These are phyloP conservation scores for Drosophila cognata DNA, from an alignment of 2,888 invertebrate species.

Conservation along the genomic window DNA sequence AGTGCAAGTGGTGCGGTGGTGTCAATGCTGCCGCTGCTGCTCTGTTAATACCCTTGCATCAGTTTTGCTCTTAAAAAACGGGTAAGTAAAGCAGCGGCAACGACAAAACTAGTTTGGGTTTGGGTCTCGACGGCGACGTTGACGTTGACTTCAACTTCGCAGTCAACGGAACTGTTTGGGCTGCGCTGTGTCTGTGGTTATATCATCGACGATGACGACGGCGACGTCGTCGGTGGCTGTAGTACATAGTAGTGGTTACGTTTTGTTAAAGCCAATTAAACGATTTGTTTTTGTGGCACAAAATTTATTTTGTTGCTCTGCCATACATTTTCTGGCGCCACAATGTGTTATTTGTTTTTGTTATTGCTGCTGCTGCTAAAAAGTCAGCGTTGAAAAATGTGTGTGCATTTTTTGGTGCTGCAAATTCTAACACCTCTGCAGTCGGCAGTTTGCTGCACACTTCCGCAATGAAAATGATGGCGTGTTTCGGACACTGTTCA, in stretches of 20 bases:
- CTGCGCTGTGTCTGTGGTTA: slow-evolving; percentile 48
- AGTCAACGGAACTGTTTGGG: slow-evolving; percentile 71
- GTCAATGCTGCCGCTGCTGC: slow-evolving; percentile 25
- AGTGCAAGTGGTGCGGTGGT: slow-evolving; percentile 49
- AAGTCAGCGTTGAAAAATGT: slow-evolving; percentile 55
- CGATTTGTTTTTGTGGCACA: slow-evolving; percentile 74
- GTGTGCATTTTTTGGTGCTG: slow-evolving; percentile 29
- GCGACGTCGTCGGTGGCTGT: slow-evolving; percentile 46
- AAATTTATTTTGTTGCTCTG: slow-evolving; percentile 27
- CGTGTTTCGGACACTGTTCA: slow-evolving; percentile 35
- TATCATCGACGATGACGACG: slow-evolving; percentile 60
- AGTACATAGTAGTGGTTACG: slow-evolving; percentile 69
- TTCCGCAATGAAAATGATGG: slow-evolving; percentile 69
- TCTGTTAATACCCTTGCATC: slow-evolving; percentile 74
- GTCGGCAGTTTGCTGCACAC: slow-evolving; percentile 70
- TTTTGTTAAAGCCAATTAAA: slow-evolving; percentile 80
- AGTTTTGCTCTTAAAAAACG: slow-evolving; percentile 77
- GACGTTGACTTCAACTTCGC: slow-evolving; percentile 30
- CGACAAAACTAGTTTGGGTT: slow-evolving; percentile 64
- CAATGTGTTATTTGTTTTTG: slow-evolving; percentile 13
- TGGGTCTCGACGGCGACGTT: slow-evolving; percentile 4
- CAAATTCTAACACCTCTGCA: slow-evolving; percentile 72
- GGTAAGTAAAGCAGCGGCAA: slow-evolving; percentile 59
- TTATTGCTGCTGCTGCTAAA: slow-evolving; percentile 12
- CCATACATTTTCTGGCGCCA: slow-evolving; percentile 50